Evolutionary conservation across 2,888 invertebrate genomes (phyloP), one percentile per base, ranked within the genome.

Genomic region (Tetranychus piercei): DNA sequence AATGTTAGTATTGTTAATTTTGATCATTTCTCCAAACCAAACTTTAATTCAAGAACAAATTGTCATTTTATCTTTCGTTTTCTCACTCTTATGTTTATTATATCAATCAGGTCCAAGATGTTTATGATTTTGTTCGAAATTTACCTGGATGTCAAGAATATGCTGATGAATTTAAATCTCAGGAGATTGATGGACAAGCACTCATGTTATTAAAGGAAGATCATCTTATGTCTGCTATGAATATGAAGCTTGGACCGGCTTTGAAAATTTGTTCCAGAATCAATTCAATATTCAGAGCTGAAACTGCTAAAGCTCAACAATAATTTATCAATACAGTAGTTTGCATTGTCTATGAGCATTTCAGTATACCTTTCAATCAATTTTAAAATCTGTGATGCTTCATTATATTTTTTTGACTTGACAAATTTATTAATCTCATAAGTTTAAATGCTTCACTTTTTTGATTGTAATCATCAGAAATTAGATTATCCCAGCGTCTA

Each of bases 141-240:
- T 86, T 95, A 76, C 93, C 92, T 0, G 95, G 94, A 0, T 94
- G 94, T 82, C 88, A 89, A 11, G 90, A 90, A 79, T 94, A 94
- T 81, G 94, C 94, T 0, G 94, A 94, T 80, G 94, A 94, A 81
- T 96, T 96, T 84, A 88, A 90, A 11, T 88, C 90, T 80, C 94
- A 96, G 83, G 95, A 95, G 83, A 94, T 96, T 79, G 96, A 96
- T 81, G 95, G 96, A 0, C 94, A 94, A 81, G 95, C 95, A 0
- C 84, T 96, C 76, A 87, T 94, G 84, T 85, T 96, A 74, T 87
- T 96, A 74, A 91, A 92, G 80, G 93, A 93, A 78, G 94, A 94
- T 80, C 95, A 96, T 83, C 85, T 96, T 44, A 94, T 95, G 84
- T 89, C 90, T 78, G 91, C 94, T 7, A 92, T 96, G 86, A 90